Evolutionary conservation across 2,888 invertebrate species (phyloP), one percentile per base, ranked within the genome.

Genomic region (Rhodophaea formosa): DNA sequence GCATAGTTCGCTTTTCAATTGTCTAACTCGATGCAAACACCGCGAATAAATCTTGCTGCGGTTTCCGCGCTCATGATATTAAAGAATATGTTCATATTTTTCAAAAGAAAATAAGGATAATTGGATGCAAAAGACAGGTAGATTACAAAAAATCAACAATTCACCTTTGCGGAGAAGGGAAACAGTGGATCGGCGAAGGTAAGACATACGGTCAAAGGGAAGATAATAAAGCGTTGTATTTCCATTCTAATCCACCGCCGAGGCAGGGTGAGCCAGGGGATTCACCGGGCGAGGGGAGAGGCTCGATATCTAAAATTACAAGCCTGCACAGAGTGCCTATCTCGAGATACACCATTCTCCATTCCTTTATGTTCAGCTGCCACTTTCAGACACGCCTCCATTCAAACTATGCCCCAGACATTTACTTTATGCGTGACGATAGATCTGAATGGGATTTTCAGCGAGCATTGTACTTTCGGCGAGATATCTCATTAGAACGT

Each of bases 221-320:
- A 85, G 82, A 87, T 88, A 88, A 88, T 87, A 87, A 85, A 86
- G 77, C 84, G 82, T 86, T 85, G 88, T 88, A 82, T 86, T 88
- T 84, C 86, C 88, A 86, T 87, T 87, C 80, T 89, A 87, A 88
- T 88, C 87, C 82, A 74, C 77, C 76, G 76, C 66, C 75, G 75
- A 77, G 76, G 72, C 67, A 80, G 80, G 75, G 71, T 73, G 82
- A 80, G 80, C 70, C 70, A 70, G 76, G 84, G 78, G 78, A 74
- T 74, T 79, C 70, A 65, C 65, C 69, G 72, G 79, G 70, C 70
- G 68, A 66, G 68, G 68, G 71, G 70, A 75, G 79, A 80, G 83
- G 80, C 80, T 84, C 82, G 87, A 88, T 88, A 89, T 88, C 86
- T 88, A 85, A 89, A 87, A 89, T 89, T 88, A 87, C 88, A 87